Evolutionary conservation across 2,888 invertebrate genomes (phyloP).

Genomic region (Saturnia pavonia): DNA sequence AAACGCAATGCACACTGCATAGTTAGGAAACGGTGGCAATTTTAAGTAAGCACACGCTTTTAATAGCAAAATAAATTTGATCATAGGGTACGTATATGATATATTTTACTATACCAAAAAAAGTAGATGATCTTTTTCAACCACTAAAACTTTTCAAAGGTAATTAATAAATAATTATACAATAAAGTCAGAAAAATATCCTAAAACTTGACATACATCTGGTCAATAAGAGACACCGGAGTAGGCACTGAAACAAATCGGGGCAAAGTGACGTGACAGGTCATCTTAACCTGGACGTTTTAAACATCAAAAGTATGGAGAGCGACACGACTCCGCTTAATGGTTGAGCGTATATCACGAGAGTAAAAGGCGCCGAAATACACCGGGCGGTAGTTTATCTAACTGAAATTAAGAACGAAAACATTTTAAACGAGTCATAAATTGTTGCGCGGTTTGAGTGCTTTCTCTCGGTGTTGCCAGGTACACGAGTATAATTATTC

Average conservation of each 20-base stretch:
- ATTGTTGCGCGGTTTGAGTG: slow-evolving; percentile 59
- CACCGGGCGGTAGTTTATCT: slow-evolving; percentile 63
- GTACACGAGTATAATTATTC: not conserved
- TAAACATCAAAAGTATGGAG: slow-evolving; percentile 16
- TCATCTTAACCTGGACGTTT: slow-evolving; percentile 6
- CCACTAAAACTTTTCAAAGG: too few relatives aligned
- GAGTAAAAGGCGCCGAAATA: slow-evolving; percentile 63
- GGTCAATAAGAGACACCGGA: not conserved
- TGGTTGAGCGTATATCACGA: slow-evolving; percentile 66
- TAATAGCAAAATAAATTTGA: too few relatives aligned
- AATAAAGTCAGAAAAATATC: not conserved
- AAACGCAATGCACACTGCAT: too few relatives aligned
- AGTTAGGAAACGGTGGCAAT: too few relatives aligned
- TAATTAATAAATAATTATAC: not conserved
- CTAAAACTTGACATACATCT: not conserved
- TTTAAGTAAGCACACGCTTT: too few relatives aligned
- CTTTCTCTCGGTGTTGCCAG: slow-evolving; percentile 62
- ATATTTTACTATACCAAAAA: too few relatives aligned
- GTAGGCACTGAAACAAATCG: not conserved
- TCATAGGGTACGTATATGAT: too few relatives aligned
- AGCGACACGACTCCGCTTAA: slow-evolving; percentile 38
- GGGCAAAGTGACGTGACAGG: not conserved
- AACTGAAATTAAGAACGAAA: slow-evolving; percentile 76
- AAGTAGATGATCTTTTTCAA: too few relatives aligned
- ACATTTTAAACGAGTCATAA: slow-evolving; percentile 73